Conservation (phyloP, 2,113 vertebrate species). For the Brachyistius frenatus region DNA sequence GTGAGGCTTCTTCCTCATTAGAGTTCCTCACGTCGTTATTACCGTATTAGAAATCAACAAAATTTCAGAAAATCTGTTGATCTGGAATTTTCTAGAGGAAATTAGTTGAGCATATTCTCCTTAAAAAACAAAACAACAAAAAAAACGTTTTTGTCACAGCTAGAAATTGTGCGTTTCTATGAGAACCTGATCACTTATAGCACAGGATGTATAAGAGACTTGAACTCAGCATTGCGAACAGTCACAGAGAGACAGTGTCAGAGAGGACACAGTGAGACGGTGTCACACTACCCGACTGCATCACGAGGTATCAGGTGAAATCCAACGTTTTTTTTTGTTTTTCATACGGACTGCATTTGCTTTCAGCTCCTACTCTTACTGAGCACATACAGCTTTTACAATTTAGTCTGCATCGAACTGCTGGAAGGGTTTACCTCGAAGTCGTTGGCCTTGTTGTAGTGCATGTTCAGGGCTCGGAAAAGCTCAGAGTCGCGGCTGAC, state of each 20-base stretch:
- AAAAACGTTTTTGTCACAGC: neutral
- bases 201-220: constrained; percentile 47
- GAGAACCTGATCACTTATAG: neutral
- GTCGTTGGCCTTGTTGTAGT: constrained; percentile 99
- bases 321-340: constrained; percentile 22
- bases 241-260: constrained; percentile 39
- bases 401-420: neutral
- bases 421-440: constrained; percentile 90
- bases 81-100: neutral
- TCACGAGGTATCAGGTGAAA: constrained; percentile 59
- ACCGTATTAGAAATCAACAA: neutral
- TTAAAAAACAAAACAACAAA: too few relatives aligned
- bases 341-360: constrained; percentile 1
- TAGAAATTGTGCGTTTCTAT: neutral
- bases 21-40: constrained; percentile 40
- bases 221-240: constrained; percentile 50
- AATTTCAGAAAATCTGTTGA: neutral
- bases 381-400: neutral
- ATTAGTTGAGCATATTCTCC: neutral
- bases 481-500: constrained; percentile 98
- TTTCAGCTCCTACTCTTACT: constrained; percentile 21
- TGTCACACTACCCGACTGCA: constrained; percentile 58
- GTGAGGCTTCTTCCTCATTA: constrained; percentile 66
- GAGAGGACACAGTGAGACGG: constrained; percentile 51
- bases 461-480: constrained; percentile 98